These are phyloP conservation scores for Dastarcus helophoroides DNA, from an alignment of 2,888 invertebrate genomes.

Conservation along the genomic window DNA sequence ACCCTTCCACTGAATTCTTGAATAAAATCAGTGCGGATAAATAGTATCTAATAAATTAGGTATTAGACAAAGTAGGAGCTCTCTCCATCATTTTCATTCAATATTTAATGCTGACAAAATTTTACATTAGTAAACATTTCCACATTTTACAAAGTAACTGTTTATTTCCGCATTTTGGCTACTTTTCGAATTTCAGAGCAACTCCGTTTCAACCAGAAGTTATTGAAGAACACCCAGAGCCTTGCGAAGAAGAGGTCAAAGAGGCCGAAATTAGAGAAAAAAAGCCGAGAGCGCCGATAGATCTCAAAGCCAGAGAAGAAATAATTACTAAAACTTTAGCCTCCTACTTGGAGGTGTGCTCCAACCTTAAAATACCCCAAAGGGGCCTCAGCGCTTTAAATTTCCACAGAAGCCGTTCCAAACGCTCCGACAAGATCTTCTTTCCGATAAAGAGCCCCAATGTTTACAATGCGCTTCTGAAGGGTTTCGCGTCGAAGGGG, in stretches of 20 bases:
- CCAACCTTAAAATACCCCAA: constrained; percentile 45
- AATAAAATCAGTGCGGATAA: too few species aligned
- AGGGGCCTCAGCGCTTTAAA: constrained; percentile 41
- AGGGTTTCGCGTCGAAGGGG: constrained; percentile 54
- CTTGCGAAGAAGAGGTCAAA: constrained; percentile 21
- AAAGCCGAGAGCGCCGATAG: constrained; percentile 30
- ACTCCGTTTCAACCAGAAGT: constrained; percentile 29
- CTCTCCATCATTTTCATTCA: too few species aligned
- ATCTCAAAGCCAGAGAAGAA: constrained; percentile 40
- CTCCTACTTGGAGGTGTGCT: constrained; percentile 58
- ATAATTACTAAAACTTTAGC: constrained; percentile 46
- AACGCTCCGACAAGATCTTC: constrained; percentile 26
- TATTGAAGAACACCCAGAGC: constrained; percentile 28
- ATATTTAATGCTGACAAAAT: too few species aligned
- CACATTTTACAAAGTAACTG: too few species aligned
- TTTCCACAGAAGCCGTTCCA: constrained; percentile 35
- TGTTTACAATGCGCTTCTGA: constrained; percentile 57
- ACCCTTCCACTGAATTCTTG: too few species aligned
- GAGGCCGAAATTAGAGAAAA: constrained; percentile 24
- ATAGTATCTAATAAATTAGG: too few species aligned
- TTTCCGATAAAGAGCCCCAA: constrained; percentile 41
- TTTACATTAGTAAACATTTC: too few species aligned
- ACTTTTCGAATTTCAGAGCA: not conserved
- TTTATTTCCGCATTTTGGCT: too few species aligned
- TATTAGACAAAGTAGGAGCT: too few species aligned